Conservation (phyloP, 1,140 invertebrate species). For the Caligus rogercresseyi region DNA sequence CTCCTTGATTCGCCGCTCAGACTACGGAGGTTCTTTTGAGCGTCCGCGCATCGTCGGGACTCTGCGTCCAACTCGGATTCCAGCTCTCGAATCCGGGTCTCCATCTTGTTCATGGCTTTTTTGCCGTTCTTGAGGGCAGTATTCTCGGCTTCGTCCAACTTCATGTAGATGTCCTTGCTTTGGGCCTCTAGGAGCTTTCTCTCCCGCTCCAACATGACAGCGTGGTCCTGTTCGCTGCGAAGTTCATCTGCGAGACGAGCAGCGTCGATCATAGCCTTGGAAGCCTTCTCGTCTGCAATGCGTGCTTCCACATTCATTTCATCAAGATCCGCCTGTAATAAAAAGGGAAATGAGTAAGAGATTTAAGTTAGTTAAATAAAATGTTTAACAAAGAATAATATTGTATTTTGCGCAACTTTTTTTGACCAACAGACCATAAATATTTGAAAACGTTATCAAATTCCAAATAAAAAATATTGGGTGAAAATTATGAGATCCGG, state of each 20-base stretch:
- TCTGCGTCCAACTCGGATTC: slow-evolving; percentile 45
- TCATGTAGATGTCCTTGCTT: slow-evolving; percentile 34
- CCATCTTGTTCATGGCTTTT: slow-evolving; percentile 37
- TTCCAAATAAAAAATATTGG: too few relatives aligned
- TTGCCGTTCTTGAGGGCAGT: slow-evolving; percentile 38
- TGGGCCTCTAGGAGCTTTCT: slow-evolving; percentile 36
- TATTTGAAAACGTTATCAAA: too few relatives aligned
- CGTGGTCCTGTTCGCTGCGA: slow-evolving; percentile 39
- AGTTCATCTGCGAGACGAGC: slow-evolving; percentile 45
- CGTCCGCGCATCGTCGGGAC: slow-evolving; percentile 89
- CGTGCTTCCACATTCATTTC: slow-evolving; percentile 32
- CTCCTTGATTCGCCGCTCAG: slow-evolving; percentile 41
- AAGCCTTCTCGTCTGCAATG: slow-evolving; percentile 31
- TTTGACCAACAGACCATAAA: too few relatives aligned
- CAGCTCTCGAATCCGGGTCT: slow-evolving; percentile 30
- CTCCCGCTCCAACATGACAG: slow-evolving; percentile 36
- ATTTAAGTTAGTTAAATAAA: too few relatives aligned
- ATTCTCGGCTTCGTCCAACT: slow-evolving; percentile 37
- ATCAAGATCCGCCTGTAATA: slow-evolving; percentile 32
- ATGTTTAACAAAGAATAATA: too few relatives aligned
- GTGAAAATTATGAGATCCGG: too few relatives aligned
- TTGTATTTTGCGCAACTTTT: too few relatives aligned
- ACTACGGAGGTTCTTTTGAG: slow-evolving; percentile 84
- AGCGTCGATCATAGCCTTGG: slow-evolving; percentile 27
- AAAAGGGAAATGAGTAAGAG: too few relatives aligned